Evolutionary conservation across 2,113 vertebrate species (phyloP), one percentile per base, ranked within the genome.

Genomic region (Ariopsis seemanni): DNA sequence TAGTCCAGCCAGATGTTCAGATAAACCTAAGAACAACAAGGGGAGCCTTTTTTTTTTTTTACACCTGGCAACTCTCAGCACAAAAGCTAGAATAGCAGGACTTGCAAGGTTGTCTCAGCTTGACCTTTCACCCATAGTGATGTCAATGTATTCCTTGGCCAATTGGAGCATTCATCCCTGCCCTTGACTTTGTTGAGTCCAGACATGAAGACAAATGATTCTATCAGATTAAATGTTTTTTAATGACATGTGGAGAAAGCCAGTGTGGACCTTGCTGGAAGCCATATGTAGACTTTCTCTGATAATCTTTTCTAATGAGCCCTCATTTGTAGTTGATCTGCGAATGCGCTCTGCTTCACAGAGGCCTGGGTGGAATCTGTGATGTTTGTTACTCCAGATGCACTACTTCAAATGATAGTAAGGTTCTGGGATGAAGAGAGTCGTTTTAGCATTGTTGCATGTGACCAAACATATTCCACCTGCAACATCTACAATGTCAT

Each of bases 121-220:
- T 93, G 92, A 95, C 95, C 96, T 95, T 93, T 95, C 85, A 93
- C 95, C 95, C 86, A 85, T 69, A 63, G 88, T 95, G 96, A 95
- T 96, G 96, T 96, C 94, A 93, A 93, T 90, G 92, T 84, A 91
- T 93, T 92, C 90, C 92, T 93, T 85, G 87, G 91, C 96, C 96
- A 96, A 95, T 96, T 92, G 93, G 90, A 93, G 85, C 90, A 92
- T 95, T 95, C 92, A 90, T 94, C 95, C 91, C 96, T 96, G 96
- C 95, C 96, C 97, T 96, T 93, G 95, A 95, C 94, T 93, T 94
- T 92, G 95, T 93, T 90, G 92, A 93, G 93, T 92, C 93, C 94
- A 95, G 95, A 97, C 96, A 95, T 94, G 95, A 97, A 98, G 97
- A 98, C 97, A 97, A 98, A 99, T 97, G 96, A 96, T 95, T 95